Percentiles rank a stretch among this genome's conserved stretches.
Conservation (phyloP, 2,113 vertebrate genomes). For the Atrichornis clamosus region DNA sequence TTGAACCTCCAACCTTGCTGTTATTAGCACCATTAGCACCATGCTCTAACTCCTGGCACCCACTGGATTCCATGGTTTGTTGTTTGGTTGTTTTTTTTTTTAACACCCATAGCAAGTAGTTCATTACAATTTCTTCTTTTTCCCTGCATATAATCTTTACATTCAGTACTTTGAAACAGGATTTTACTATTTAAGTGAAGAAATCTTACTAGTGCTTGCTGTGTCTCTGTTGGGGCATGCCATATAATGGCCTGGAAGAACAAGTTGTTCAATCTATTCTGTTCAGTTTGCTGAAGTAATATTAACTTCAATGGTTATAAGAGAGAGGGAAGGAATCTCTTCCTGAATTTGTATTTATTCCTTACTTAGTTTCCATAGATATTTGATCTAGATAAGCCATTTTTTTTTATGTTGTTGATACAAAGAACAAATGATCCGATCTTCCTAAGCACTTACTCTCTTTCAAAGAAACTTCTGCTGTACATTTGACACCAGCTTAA, state of each 20-base stretch:
- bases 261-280: neutral
- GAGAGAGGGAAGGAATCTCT: neutral
- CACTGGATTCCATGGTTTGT: neutral
- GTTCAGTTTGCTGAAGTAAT: neutral
- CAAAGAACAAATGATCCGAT: neutral
- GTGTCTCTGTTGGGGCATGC: neutral
- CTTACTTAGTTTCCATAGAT: neutral
- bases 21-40: too few relatives aligned
- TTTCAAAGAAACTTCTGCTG: neutral
- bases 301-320: neutral
- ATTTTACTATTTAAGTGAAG: neutral
- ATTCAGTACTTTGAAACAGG: neutral
- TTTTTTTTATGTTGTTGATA: neutral
- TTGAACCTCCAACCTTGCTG: too few relatives aligned
- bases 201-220: neutral
- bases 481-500: neutral
- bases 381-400: neutral
- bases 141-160: neutral
- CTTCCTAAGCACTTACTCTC: neutral
- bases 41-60: neutral
- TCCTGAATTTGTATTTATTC: neutral
- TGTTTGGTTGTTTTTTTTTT: neutral
- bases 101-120: neutral
- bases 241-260: neutral
- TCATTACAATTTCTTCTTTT: neutral